Percentiles rank a stretch among this genome's conserved stretches.
phyloP scores from a whole-genome alignment of 2,797 vertebrate genomes.

The Anas flavirostris region DNA sequence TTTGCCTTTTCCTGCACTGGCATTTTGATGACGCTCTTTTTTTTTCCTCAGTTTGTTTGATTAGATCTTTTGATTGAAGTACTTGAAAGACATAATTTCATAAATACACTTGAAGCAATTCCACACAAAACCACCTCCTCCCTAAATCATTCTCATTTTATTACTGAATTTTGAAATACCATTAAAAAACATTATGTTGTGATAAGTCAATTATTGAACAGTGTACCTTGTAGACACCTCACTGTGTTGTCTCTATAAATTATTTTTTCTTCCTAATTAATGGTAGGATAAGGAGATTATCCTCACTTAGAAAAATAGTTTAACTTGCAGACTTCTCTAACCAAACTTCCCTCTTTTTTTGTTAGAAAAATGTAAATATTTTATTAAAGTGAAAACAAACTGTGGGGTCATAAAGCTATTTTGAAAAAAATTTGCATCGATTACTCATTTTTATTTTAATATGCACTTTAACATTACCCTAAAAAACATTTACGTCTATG shows the following conservation, averaged over 20 bases:
- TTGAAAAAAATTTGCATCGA: not conserved
- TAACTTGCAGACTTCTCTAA: not conserved
- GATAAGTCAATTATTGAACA: slow-evolving; percentile 32
- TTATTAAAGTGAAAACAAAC: not conserved
- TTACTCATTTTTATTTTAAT: not conserved
- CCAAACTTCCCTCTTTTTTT: not conserved
- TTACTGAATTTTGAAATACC: slow-evolving; percentile 50
- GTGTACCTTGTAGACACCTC: not conserved
- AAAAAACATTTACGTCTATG: not conserved
- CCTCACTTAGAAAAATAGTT: not conserved
- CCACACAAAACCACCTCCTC: not conserved
- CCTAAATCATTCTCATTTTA: slow-evolving; percentile 28
- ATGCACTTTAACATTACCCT: not conserved
- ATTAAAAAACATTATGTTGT: slow-evolving; percentile 41
- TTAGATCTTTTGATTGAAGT: slow-evolving; percentile 48
- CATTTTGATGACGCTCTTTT: not conserved
- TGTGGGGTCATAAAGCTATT: not conserved
- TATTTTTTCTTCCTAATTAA: not conserved
- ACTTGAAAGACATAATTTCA: slow-evolving; percentile 26
- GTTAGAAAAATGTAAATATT: not conserved
- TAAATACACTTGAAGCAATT: slow-evolving; percentile 40
- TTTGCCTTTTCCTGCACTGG: slow-evolving; percentile 30
- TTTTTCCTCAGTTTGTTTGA: slow-evolving; percentile 21
- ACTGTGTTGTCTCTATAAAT: not conserved
- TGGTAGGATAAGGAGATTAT: not conserved